A percentile compares a stretch with the other conserved stretches of the same genome.
phyloP scores from a whole-genome alignment of 2,113 vertebrate species.

The Alexandromys fortis region DNA sequence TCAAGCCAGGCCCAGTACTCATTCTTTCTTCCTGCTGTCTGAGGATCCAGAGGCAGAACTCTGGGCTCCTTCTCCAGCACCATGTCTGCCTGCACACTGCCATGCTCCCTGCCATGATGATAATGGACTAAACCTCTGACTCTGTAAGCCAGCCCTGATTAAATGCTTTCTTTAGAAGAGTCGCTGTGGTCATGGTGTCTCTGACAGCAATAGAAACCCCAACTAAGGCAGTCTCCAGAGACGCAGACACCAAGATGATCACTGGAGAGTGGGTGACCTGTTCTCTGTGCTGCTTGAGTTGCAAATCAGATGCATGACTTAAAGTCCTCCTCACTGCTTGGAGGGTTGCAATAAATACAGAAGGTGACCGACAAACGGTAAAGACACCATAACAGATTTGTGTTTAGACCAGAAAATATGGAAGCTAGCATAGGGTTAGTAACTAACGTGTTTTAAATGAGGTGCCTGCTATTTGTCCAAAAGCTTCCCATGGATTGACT shows the following conservation, averaged over 20 bases:
- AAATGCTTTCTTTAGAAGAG: background rate
- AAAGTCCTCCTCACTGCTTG: background rate
- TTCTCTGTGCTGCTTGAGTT: background rate
- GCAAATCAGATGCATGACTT: background rate
- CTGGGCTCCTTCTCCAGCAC: background rate
- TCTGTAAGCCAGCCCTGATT: background rate
- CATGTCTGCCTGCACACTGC: background rate
- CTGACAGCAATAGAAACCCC: background rate
- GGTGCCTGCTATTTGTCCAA: background rate
- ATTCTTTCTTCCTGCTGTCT: background rate
- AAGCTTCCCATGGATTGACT: background rate
- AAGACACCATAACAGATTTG: slow-evolving; percentile 9
- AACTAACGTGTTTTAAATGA: background rate
- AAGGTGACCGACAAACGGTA: background rate
- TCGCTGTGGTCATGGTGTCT: background rate
- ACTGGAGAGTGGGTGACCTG: background rate
- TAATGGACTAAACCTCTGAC: background rate
- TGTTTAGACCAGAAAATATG: slow-evolving; percentile 1
- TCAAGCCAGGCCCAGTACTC: background rate
- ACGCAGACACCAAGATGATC: background rate
- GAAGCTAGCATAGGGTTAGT: background rate
- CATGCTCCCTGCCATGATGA: background rate
- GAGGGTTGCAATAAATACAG: background rate
- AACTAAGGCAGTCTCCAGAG: background rate
- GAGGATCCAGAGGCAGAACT: background rate